These are phyloP conservation scores for Sturnus vulgaris DNA, from an alignment of 2,113 vertebrate species.

Conservation along the genomic window DNA sequence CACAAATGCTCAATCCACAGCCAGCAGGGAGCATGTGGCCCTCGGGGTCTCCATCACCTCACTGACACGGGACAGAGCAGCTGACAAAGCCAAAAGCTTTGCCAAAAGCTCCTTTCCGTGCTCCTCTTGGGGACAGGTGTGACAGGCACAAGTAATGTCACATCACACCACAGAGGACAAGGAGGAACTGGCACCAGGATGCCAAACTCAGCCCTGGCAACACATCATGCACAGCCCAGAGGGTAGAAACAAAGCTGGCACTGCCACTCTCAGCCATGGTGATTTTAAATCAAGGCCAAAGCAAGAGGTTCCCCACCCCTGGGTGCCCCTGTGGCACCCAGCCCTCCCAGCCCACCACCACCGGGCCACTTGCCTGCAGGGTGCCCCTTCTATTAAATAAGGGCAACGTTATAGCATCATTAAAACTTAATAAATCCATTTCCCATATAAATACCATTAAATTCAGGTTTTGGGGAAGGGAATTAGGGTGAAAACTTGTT, in stretches of 20 bases:
- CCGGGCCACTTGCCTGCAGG: not conserved
- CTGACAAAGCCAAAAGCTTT: not conserved
- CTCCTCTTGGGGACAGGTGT: not conserved
- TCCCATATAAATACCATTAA: conserved; percentile 48
- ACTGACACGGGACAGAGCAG: not conserved
- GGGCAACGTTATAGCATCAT: conserved; percentile 21
- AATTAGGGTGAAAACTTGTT: conserved; percentile 60
- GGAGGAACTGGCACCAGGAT: not conserved
- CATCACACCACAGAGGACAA: not conserved
- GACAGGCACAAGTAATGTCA: not conserved
- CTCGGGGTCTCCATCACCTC: not conserved
- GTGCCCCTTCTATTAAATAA: not conserved
- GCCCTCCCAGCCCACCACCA: not conserved
- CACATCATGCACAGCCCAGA: not conserved
- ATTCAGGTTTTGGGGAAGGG: conserved; percentile 39
- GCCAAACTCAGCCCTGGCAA: not conserved
- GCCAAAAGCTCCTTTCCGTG: not conserved
- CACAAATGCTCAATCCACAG: not conserved
- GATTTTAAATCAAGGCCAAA: not conserved
- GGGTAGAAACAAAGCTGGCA: not conserved
- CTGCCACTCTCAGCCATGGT: not conserved
- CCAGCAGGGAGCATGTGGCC: fast-evolving
- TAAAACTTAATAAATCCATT: conserved; percentile 63
- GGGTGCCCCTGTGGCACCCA: not conserved
- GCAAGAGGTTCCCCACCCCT: not conserved